phyloP scores from a whole-genome alignment of 2,888 invertebrate species.

The Drosophila vallismaia region DNA sequence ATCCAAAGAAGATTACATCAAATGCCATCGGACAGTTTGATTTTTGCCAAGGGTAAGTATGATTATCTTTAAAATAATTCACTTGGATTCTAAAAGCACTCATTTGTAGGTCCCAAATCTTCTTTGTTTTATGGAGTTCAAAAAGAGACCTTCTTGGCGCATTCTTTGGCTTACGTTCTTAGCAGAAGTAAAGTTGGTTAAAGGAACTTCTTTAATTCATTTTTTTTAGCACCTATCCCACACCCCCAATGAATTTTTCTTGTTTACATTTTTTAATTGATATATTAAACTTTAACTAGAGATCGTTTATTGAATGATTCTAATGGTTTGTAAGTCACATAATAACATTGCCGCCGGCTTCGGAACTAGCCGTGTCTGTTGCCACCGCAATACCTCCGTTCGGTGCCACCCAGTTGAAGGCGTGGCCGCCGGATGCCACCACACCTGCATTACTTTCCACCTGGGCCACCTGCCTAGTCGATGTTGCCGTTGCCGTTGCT shows the following conservation, averaged over 20 bases:
- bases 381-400: slow-evolving; percentile 6
- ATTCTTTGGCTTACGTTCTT: slow-evolving; percentile 91
- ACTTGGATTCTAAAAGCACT: background rate
- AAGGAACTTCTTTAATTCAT: slow-evolving; percentile 70
- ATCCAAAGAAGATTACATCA: slow-evolving; percentile 39
- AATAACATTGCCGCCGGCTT: slow-evolving; percentile 39
- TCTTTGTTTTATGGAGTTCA: slow-evolving; percentile 94
- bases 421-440: slow-evolving; percentile 38
- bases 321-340: slow-evolving; percentile 49
- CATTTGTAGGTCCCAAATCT: slow-evolving; percentile 90
- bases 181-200: slow-evolving; percentile 84
- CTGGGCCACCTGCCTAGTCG: slow-evolving; percentile 23
- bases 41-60: slow-evolving; percentile 65
- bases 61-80: rapidly evolving
- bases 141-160: slow-evolving; percentile 94
- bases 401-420: slow-evolving; percentile 60
- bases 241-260: background rate
- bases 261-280: slow-evolving; percentile 23
- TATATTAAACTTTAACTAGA: slow-evolving; percentile 63
- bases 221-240: background rate
- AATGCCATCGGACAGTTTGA: slow-evolving; percentile 60
- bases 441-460: slow-evolving; percentile 8
- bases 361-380: background rate
- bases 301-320: slow-evolving; percentile 44
- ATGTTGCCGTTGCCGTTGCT: slow-evolving; percentile 29